Base-by-base conservation (phyloP, 2,113 vertebrate species). In the Tylochromis polylepis region DNA sequence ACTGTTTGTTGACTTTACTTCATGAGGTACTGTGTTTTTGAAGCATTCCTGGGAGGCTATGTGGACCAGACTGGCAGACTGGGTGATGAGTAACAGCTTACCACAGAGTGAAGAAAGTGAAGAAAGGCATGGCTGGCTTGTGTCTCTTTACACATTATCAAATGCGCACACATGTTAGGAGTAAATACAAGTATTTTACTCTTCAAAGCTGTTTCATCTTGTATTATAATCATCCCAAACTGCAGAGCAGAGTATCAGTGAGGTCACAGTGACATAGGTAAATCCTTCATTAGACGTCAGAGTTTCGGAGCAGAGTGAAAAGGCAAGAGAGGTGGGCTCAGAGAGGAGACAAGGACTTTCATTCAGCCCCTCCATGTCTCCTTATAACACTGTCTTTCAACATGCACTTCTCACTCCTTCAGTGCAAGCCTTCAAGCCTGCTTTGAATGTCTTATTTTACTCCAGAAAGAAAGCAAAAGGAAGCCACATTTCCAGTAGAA, bases 31-130 rank as follows among this genome's bases (percentile, higher is more conserved):
- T 95, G 90, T 92, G 85, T 89, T 57, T 88, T 79, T 90, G 89
- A 88, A 46, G 91, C 95, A 96, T 96, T 94, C 94, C 93, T 91
- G 89, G 15, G 87, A 67, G 88, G 12, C 91, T 93, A 93, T 93
- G 94, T 95, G 94, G 91, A 92, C 92, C 92, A 94, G 94, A 95
- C 93, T 65, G 85, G 82, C 85, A 56, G 93, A 90, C 91, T 75
- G 81, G 83, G 18, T 83, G 92, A 94, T 96, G 95, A 95, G 90
- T 92, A 94, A 95, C 79, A 46, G 87, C 84, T 95, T 93, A 87
- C 92, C 79, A 58, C 83, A 93, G 91, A 86, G 75, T 89, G 62
- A 77, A 80, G 83, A 87, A 65, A 86, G 75, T 89, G 62, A 77
- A 80, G 83, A 87, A 65, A 75, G 41, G 83, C 67, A 84, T 34